These are phyloP conservation scores for Tachina lurida DNA, from an alignment of 2,888 invertebrate genomes.

Conservation along the genomic window DNA sequence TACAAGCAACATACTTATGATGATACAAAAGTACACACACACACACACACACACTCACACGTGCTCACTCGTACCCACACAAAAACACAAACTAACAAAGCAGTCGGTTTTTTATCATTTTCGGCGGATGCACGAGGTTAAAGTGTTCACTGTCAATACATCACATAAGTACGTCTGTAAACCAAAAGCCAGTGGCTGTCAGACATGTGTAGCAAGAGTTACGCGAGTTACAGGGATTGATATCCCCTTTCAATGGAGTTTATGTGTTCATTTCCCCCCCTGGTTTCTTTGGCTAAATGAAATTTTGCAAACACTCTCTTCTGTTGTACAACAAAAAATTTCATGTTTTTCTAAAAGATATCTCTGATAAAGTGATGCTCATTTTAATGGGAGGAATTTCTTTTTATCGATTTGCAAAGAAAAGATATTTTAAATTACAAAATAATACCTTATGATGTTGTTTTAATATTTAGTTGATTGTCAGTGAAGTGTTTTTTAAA, in stretches of 20 bases:
- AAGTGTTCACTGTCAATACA: conserved; percentile 67
- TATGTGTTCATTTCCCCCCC: background rate
- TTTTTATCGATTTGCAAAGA: too few relatives aligned
- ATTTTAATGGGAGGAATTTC: too few relatives aligned
- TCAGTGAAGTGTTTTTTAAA: background rate
- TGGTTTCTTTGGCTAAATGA: conserved; percentile 13
- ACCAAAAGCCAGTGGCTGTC: conserved; percentile 63
- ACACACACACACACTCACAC: background rate
- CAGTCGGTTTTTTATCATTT: conserved; percentile 2
- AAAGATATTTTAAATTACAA: too few relatives aligned
- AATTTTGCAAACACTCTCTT: background rate
- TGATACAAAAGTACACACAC: background rate
- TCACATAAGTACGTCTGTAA: conserved; percentile 53
- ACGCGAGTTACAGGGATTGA: conserved; percentile 21
- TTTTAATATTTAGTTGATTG: too few relatives aligned
- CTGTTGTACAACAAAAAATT: background rate
- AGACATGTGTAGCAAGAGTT: conserved; percentile 44
- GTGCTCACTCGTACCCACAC: background rate
- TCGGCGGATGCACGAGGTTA: conserved; percentile 45
- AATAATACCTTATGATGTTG: too few relatives aligned
- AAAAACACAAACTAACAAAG: background rate
- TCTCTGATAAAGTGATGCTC: background rate
- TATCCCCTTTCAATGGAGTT: conserved; percentile 16
- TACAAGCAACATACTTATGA: conserved; percentile 31
- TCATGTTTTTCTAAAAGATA: background rate